phyloP scores from a whole-genome alignment of 2,797 vertebrate species.

The Astyanax mexicanus region DNA sequence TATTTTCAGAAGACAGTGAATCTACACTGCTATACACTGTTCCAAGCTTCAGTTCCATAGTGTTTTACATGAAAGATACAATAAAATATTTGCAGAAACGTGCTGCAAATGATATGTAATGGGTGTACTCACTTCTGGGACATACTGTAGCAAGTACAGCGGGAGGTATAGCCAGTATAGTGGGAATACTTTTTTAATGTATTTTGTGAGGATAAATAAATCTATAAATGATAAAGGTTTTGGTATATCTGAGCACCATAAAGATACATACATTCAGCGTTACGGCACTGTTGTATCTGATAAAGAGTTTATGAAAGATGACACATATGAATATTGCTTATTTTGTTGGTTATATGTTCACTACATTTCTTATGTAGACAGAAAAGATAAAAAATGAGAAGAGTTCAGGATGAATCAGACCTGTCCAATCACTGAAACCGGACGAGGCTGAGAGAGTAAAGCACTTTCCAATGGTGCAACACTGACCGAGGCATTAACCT shows the following conservation, averaged over 20 bases:
- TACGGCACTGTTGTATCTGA: slow-evolving; percentile 13
- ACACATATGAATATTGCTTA: slow-evolving; percentile 68
- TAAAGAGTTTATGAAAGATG: slow-evolving; percentile 32
- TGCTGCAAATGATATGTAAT: too few relatives aligned
- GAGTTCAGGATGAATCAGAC: background rate
- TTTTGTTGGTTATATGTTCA: slow-evolving; percentile 19
- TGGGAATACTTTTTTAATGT: too few relatives aligned
- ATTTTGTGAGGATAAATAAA: too few relatives aligned
- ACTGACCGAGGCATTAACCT: slow-evolving; percentile 17
- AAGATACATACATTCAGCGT: slow-evolving; percentile 68
- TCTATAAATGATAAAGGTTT: too few relatives aligned
- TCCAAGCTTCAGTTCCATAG: too few relatives aligned
- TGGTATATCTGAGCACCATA: slow-evolving; percentile 71
- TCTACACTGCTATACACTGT: too few relatives aligned
- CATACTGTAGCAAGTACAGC: background rate
- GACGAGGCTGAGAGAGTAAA: slow-evolving; percentile 24
- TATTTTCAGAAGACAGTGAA: too few relatives aligned
- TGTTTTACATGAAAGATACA: too few relatives aligned
- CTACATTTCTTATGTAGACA: slow-evolving; percentile 23
- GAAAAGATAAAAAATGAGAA: background rate
- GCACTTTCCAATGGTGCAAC: slow-evolving; percentile 46
- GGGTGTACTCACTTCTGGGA: too few relatives aligned
- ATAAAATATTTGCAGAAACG: too few relatives aligned
- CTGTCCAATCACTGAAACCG: slow-evolving; percentile 11
- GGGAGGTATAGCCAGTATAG: too few relatives aligned